phyloP scores from a whole-genome alignment of 2,113 vertebrate genomes.

The Ibidorhyncha struthersii region DNA sequence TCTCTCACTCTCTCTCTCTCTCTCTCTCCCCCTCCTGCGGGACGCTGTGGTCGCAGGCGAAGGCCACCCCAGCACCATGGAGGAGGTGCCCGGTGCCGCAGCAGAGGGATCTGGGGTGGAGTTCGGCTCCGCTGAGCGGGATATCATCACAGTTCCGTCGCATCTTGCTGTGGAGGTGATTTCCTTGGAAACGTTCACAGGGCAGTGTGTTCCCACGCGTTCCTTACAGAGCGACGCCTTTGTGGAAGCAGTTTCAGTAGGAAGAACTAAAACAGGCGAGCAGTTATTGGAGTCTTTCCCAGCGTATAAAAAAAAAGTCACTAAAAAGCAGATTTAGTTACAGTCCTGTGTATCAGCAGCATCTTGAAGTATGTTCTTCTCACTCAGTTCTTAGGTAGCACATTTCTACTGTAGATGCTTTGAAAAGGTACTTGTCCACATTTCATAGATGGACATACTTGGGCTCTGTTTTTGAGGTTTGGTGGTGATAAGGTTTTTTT shows the following conservation, averaged over 20 bases:
- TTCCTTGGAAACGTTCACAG: neutral
- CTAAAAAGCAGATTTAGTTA: neutral
- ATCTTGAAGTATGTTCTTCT: neutral
- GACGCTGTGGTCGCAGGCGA: neutral
- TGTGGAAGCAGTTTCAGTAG: neutral
- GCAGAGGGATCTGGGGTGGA: neutral
- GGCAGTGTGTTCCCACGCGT: neutral
- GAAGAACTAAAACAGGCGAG: neutral
- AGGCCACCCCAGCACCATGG: neutral
- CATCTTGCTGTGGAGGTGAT: neutral
- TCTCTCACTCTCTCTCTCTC: neutral
- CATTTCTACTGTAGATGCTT: neutral
- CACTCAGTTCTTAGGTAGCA: neutral
- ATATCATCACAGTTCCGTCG: neutral
- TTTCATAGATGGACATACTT: rapidly evolving
- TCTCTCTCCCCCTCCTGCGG: neutral
- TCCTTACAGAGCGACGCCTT: rapidly evolving
- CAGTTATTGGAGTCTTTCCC: neutral
- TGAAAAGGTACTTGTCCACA: neutral
- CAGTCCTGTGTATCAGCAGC: neutral
- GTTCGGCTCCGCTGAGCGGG: neutral
- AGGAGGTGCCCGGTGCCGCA: neutral
- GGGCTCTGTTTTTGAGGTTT: neutral
- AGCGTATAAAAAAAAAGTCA: neutral
- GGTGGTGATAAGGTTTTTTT: neutral